Evolutionary conservation across 1,140 invertebrate species (phyloP).

Genomic region (Probaryconus sp.): DNA sequence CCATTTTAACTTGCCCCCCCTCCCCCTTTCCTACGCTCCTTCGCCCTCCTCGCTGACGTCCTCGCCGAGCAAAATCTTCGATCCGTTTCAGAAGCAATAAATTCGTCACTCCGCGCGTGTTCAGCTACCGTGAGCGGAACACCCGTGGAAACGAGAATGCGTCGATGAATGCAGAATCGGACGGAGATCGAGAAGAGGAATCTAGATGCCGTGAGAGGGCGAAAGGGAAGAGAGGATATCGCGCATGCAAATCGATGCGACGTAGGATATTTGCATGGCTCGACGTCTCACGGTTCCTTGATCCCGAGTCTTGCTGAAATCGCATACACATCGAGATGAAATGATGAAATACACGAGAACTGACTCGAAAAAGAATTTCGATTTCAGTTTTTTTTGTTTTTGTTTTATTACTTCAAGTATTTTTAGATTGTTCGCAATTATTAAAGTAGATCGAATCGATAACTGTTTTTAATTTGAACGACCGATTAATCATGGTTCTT

Average conservation of each 20-base stretch:
- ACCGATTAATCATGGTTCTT: too few species aligned
- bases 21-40: conserved; percentile 33
- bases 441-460: too few species aligned
- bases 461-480: background rate
- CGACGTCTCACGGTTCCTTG: conserved; percentile 65
- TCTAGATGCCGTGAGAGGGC: conserved; percentile 61
- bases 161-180: conserved; percentile 70
- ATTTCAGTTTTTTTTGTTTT: conserved; percentile 18
- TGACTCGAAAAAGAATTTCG: conserved; percentile 31
- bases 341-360: conserved; percentile 51
- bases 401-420: background rate
- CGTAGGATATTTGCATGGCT: conserved; percentile 67
- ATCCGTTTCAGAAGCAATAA: conserved; percentile 71
- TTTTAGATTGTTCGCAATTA: too few species aligned
- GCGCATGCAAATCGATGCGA: conserved; percentile 68
- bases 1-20: conserved; percentile 52
- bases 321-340: conserved; percentile 51
- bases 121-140: conserved; percentile 65
- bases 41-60: conserved; percentile 23
- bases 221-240: conserved; percentile 62
- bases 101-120: conserved; percentile 69
- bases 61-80: conserved; percentile 67
- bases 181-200: conserved; percentile 65
- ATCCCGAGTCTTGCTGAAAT: conserved; percentile 58
- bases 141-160: conserved; percentile 69